Evolutionary conservation across 2,797 vertebrate genomes (phyloP).

Genomic region (Anguilla marmorata): DNA sequence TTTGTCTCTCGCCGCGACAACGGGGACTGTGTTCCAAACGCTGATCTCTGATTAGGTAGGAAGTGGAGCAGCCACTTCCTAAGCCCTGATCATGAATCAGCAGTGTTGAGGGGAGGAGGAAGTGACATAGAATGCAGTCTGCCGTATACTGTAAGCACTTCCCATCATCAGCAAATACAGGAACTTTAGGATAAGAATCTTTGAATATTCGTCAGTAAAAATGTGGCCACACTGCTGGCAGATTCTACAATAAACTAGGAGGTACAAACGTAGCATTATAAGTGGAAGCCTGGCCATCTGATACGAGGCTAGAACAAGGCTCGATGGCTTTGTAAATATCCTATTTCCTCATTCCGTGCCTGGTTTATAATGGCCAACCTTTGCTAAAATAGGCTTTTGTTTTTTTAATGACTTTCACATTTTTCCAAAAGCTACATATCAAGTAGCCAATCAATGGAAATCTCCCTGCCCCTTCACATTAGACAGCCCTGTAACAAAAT

Average conservation of each 20-base stretch:
- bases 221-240: not conserved
- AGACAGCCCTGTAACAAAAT: not conserved
- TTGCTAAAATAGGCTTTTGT: not conserved
- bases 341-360: constrained; percentile 8
- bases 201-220: not conserved
- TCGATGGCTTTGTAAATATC: constrained; percentile 13
- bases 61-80: not conserved
- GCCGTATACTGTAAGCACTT: not conserved
- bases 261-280: not conserved
- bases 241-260: constrained; percentile 12
- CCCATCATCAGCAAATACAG: not conserved
- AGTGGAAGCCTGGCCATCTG: not conserved
- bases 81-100: not conserved
- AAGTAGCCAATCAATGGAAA: not conserved
- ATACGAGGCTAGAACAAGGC: not conserved
- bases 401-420: constrained; percentile 39
- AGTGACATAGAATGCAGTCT: not conserved
- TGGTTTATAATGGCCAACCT: not conserved
- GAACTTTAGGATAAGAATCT: not conserved
- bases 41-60: not conserved
- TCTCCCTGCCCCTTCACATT: constrained; percentile 10
- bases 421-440: constrained; percentile 19
- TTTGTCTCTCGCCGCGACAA: not conserved
- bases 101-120: not conserved
- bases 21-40: not conserved